phyloP scores from a whole-genome alignment of 30 jellyfish, hydroid and myxozoan species.

The Hydractinia symbiolongicarpus region DNA sequence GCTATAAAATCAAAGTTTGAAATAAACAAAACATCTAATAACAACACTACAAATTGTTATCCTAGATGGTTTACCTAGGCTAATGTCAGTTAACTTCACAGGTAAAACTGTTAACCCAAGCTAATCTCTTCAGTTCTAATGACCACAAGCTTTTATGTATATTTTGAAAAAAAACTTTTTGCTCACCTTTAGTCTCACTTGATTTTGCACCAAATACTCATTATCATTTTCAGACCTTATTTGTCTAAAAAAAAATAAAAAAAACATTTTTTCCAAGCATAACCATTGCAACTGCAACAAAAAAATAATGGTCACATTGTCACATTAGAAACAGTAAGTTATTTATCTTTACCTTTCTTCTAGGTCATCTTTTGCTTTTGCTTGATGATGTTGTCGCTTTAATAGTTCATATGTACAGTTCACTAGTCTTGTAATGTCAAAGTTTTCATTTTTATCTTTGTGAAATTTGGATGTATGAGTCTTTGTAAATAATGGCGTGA shows the following conservation, averaged over 20 bases:
- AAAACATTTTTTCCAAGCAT: neutral
- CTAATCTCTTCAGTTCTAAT: too few species aligned
- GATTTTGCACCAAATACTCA: slow-evolving; percentile 78
- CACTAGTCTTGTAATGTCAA: slow-evolving; percentile 61
- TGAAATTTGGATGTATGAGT: slow-evolving; percentile 2
- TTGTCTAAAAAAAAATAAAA: slow-evolving; percentile 48
- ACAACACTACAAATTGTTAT: neutral
- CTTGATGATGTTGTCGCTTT: slow-evolving; percentile 59
- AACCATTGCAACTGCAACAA: too few species aligned
- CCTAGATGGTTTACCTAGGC: too few species aligned
- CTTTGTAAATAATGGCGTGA: slow-evolving; percentile 49
- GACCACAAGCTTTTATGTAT: too few species aligned
- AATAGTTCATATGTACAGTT: slow-evolving; percentile 82
- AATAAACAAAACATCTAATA: neutral
- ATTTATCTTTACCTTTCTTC: slow-evolving; percentile 63
- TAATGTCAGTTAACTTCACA: too few species aligned
- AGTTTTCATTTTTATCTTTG: slow-evolving; percentile 18
- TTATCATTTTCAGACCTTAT: slow-evolving; percentile 88
- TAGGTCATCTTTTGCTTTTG: slow-evolving; percentile 66
- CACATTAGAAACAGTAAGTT: too few species aligned
- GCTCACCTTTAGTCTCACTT: slow-evolving; percentile 73
- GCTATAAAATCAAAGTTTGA: slow-evolving; percentile 26
- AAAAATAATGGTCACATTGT: too few species aligned
- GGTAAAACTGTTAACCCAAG: too few species aligned
- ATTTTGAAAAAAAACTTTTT: neutral